Evolutionary conservation across 2,888 invertebrate species (phyloP).

Genomic region (Choristoneura rosaceana): DNA sequence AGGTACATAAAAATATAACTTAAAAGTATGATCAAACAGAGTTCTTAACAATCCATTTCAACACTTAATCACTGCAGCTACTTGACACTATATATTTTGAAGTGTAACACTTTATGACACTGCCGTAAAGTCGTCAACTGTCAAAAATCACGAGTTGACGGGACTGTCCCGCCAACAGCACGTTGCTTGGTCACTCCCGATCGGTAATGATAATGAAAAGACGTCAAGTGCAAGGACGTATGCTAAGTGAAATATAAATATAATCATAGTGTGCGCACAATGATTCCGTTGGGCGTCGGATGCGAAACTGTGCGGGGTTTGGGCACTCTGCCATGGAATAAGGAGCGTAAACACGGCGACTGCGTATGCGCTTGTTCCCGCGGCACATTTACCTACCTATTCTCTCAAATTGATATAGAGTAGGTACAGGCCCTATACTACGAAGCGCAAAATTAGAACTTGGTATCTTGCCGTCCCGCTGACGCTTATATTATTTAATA

Average conservation of each 20-base stretch:
- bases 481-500: too few species aligned
- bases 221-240: constrained; percentile 61
- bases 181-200: constrained; percentile 23
- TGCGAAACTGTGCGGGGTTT: constrained; percentile 50
- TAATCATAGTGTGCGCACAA: constrained; percentile 33
- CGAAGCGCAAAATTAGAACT: too few species aligned
- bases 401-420: neutral
- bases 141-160: neutral
- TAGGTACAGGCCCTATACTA: too few species aligned
- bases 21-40: too few species aligned
- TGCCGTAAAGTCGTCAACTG: neutral
- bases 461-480: too few species aligned
- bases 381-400: constrained; percentile 10
- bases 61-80: neutral
- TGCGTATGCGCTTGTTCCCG: constrained; percentile 10
- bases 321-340: constrained; percentile 54
- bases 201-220: constrained; percentile 41
- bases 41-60: too few species aligned
- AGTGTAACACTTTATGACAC: neutral
- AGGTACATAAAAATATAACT: too few species aligned
- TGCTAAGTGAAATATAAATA: constrained; percentile 24
- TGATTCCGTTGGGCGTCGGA: constrained; percentile 42
- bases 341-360: constrained; percentile 28
- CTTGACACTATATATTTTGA: neutral
- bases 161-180: constrained; percentile 17